Percentiles rank a stretch among this genome's conserved stretches.
Conservation (phyloP, 2,888 invertebrate species). For the Marronus borbonicus region DNA sequence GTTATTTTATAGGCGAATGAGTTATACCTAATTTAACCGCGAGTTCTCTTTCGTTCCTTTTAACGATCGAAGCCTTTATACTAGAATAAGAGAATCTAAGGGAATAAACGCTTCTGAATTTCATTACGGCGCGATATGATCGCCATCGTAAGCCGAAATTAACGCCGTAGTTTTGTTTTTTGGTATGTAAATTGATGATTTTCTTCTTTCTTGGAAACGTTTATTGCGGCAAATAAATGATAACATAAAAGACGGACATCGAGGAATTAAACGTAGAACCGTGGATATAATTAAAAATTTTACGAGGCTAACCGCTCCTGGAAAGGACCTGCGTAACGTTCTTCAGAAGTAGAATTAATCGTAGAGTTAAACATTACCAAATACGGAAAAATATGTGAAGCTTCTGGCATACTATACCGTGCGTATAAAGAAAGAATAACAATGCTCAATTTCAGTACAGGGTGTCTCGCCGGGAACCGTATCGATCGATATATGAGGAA, state of each 20-base stretch:
- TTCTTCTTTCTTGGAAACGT: neutral
- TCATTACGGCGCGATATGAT: conserved; percentile 3
- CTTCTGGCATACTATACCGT: no score
- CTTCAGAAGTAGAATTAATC: no score
- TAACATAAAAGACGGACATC: neutral
- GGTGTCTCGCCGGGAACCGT: no score
- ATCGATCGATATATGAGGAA: no score
- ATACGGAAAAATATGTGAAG: no score
- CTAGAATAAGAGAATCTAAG: conserved; percentile 4
- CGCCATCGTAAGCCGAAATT: neutral
- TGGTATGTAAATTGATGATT: conserved; percentile 12
- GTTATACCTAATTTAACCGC: neutral
- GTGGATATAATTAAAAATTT: no score
- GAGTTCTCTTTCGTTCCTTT: neutral
- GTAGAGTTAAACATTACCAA: no score
- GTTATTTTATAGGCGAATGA: neutral
- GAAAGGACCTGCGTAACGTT: no score
- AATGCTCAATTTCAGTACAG: no score
- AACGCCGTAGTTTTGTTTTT: conserved; percentile 13
- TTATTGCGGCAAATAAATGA: conserved; percentile 1
- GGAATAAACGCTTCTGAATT: conserved; percentile 25
- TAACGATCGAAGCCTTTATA: neutral
- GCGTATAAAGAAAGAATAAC: no score
- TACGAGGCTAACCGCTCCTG: no score
- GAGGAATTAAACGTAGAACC: no score